Evolutionary conservation across 2,888 invertebrate genomes (phyloP).

Genomic region (Scaptomyza flava): DNA sequence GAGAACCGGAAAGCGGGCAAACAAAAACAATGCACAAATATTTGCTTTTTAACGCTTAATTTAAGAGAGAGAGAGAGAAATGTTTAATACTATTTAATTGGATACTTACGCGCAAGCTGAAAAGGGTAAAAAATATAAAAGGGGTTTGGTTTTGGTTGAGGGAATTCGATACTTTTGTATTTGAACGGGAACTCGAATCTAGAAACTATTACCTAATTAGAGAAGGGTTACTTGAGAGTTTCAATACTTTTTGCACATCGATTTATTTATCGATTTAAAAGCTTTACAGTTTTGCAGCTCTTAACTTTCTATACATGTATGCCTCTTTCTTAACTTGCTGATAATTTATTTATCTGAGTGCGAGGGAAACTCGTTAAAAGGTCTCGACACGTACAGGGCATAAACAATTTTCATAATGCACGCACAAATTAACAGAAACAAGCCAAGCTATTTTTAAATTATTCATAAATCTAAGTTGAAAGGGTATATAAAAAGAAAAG

Average conservation of each 20-base stretch:
- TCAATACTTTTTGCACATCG: no score
- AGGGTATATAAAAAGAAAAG: conserved; percentile 7
- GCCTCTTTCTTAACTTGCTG: not conserved
- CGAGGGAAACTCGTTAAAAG: conserved; percentile 10
- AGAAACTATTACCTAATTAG: no score
- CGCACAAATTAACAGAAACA: conserved; percentile 29
- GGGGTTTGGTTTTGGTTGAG: not conserved
- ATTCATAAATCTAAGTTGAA: conserved; percentile 19
- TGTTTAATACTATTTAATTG: conserved; percentile 22
- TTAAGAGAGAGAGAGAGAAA: conserved; percentile 9
- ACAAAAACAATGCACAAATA: conserved; percentile 67
- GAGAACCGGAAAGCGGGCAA: conserved; percentile 27
- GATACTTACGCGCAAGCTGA: conserved; percentile 51
- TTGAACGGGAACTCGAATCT: no score
- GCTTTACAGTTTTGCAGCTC: no score
- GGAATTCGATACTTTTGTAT: not conserved
- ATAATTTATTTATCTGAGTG: conserved; percentile 1
- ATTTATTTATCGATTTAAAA: no score
- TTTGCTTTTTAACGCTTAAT: conserved; percentile 64
- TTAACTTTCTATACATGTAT: no score
- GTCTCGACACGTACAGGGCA: conserved; percentile 24
- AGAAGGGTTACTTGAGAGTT: no score
- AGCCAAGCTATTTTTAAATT: conserved; percentile 6
- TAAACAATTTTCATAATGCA: conserved; percentile 34
- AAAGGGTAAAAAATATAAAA: conserved; percentile 16